Base-by-base conservation (phyloP, 1,140 invertebrate genomes). In the Lucilia cuprina region DNA sequence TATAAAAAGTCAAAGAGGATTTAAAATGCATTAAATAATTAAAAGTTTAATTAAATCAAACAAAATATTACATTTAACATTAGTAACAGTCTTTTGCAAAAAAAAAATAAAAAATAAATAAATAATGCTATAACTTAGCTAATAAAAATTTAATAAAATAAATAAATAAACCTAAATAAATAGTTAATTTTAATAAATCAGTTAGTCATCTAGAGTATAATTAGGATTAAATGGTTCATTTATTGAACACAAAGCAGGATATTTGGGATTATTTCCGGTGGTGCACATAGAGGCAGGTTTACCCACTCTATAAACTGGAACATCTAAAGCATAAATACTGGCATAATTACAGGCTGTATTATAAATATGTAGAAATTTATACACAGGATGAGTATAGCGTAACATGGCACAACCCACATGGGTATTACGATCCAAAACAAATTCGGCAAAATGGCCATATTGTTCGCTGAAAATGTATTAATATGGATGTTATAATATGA, bases 291-390 rank as follows among this genome's bases (percentile, higher is more conserved):
- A 89, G 83, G 87, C 87, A 4, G 89, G 89, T 13, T 87, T 60
- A 0, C 89, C 89, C 34, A 86, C 82, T 70, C 85, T 87, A 77
- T 91, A 91, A 10, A 91, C 87, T 10, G 88, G 88, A 0, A 87
- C 86, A 8, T 87, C 89, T 1, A 88, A 85, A 4, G 88, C 87
- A 88, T 91, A 89, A 82, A 87, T 85, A 80, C 87, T 90, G 70
- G 89, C 89, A 85, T 91, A 91, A 82, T 91, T 91, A 82, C 89
- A 91, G 84, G 89, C 89, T n/a, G 88, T 88, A 75, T 91, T 90
- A 55, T 91, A 89, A 82, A 90, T 89, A 47, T 90, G 88, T 12
- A 89, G 84, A 78, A 88, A 90, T 9, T 88, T 88, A 82, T 89
- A 90, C 19, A 87, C 84, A 0, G 88, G 88, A 85, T 88, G 88